Evolutionary conservation across 2,888 invertebrate species (phyloP), one percentile per base, ranked within the genome.

Genomic region (Stomorhina lunata): DNA sequence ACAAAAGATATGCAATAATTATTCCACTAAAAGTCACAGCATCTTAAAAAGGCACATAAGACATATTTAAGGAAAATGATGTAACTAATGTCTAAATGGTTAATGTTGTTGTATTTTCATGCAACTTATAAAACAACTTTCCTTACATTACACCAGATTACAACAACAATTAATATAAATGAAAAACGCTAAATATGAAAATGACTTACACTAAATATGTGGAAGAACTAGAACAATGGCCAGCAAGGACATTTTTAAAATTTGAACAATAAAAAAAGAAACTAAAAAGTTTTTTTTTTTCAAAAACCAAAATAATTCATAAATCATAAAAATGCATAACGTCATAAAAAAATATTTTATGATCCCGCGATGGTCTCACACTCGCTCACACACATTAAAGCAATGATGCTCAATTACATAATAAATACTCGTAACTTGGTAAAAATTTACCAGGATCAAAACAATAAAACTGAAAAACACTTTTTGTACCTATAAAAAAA

Each of bases 301-400:
- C 84, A 71, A 84, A 85, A 88, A 88, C 88, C 87, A 88, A 89
- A 89, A 84, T 87, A 90, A 88, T 89, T 88, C 89, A 90, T 90
- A 89, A 90, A 89, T 90, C 90, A 89, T 89, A 89, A 89, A 88
- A 88, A 88, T 86, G n/a, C n/a, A 68, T 72, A 29, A 71, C 87
- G 86, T 85, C n/a, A 85, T 86, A 86, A 86, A 86, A 86, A 87
- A 86, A 87, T 83, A 83, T 84, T 84, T 78, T 75, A 66, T 83
- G 71, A 37, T 59, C 40, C 53, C 9, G 32, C 22, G 27, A 9
- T 2, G 10, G 20, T 10, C n/a, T 25, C 32, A 15, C 43, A 29
- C 53, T 20, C 77, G 32, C 34, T 40, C 20, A 27, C 1, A 15
- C 29, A n/a, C 12, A 43, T 4, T 17, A 12, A 61, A 34, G 37